phyloP scores from a whole-genome alignment of 1,140 invertebrate genomes.

The Microvelia longipes region DNA sequence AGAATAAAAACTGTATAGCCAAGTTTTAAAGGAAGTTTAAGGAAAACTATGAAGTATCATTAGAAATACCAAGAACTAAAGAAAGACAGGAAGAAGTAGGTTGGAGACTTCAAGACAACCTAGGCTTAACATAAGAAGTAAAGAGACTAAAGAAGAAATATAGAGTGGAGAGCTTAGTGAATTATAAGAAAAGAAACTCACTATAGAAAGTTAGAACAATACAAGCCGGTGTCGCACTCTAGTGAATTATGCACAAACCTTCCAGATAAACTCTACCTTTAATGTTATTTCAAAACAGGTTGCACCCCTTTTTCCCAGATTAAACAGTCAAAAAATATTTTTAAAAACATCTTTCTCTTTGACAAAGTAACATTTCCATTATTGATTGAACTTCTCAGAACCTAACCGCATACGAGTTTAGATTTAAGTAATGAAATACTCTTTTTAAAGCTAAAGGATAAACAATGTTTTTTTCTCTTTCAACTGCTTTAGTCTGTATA shows the following conservation, averaged over 20 bases:
- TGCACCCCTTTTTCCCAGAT: neutral
- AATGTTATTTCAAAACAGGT: slow-evolving; percentile 1
- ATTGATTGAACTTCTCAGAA: no score
- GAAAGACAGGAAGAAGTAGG: neutral
- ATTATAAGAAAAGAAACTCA: neutral
- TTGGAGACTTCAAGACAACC: no score
- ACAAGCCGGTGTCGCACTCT: neutral
- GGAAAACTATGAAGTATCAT: neutral
- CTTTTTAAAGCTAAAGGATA: no score
- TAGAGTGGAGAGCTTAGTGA: neutral
- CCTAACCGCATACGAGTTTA: no score
- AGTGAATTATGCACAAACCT: neutral
- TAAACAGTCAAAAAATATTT: neutral
- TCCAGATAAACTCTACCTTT: neutral
- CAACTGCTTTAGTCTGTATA: no score
- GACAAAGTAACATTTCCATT: no score
- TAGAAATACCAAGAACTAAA: neutral
- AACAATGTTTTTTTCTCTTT: no score
- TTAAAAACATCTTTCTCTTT: no score
- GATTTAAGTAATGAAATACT: no score
- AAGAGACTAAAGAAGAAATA: neutral
- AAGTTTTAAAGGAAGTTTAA: neutral
- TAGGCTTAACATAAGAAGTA: no score
- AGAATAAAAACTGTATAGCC: no score
- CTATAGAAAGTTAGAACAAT: neutral